A percentile compares a stretch with the other conserved stretches of the same genome.
These are phyloP conservation scores for Microctenopoma steveboyesi DNA, from an alignment of 2,797 vertebrate genomes.

Conservation along the genomic window DNA sequence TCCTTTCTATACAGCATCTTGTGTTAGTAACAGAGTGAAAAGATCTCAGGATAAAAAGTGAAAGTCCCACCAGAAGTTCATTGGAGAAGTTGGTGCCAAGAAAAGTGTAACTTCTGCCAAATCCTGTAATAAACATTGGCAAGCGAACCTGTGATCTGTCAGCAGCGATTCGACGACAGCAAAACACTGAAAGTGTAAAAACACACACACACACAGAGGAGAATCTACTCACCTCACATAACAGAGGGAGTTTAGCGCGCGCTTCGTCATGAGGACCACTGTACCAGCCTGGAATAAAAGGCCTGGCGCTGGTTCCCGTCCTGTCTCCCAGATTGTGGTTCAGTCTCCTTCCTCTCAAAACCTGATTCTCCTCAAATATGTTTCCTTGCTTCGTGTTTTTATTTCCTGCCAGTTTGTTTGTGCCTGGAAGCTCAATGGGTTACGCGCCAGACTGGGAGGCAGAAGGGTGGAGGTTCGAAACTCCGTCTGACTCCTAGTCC, in stretches of 20 bases:
- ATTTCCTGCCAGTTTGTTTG: no score
- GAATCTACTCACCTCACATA: slow-evolving; percentile 6
- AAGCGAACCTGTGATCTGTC: slow-evolving; percentile 30
- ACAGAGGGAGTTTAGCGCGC: background rate
- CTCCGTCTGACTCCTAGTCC: no score
- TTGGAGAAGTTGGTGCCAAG: slow-evolving; percentile 32
- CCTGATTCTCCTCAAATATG: no score
- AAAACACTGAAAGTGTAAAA: slow-evolving; percentile 31
- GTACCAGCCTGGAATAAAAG: background rate
- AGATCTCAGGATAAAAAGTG: slow-evolving; percentile 7
- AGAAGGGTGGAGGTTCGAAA: no score
- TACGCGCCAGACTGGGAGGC: no score
- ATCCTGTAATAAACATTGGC: slow-evolving; percentile 44
- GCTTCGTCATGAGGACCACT: no score
- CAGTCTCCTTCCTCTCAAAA: no score
- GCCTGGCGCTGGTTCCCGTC: no score
- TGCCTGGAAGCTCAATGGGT: no score
- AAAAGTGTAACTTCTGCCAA: slow-evolving; percentile 44
- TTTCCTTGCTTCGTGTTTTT: no score
- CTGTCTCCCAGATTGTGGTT: no score
- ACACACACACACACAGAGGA: slow-evolving; percentile 2
- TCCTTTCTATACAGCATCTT: slow-evolving; percentile 31
- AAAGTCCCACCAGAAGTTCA: slow-evolving; percentile 25
- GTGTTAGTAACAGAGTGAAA: slow-evolving; percentile 16
- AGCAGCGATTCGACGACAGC: slow-evolving; percentile 37